Evolutionary conservation across 2,888 invertebrate species (phyloP).

Genomic region (Ametastegia equiseti): DNA sequence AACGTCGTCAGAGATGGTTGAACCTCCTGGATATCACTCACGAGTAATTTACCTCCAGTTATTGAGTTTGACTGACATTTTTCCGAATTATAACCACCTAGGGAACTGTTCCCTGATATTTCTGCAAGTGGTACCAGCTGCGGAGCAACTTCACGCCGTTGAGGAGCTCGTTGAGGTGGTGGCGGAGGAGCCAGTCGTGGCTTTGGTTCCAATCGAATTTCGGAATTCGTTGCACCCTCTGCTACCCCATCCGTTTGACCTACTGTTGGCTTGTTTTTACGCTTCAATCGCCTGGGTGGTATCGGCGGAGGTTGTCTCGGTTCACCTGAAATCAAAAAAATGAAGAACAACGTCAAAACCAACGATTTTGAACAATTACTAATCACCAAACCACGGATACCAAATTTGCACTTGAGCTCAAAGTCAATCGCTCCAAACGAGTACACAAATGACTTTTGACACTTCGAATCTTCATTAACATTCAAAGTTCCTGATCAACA

Average conservation of each 20-base stretch:
- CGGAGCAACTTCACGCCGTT: neutral
- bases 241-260: conserved; percentile 54
- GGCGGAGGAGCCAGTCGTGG: conserved; percentile 55
- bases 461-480: no score
- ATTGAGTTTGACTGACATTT: neutral
- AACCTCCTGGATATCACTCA: neutral
- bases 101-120: neutral
- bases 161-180: conserved; percentile 51
- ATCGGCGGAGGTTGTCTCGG: conserved; percentile 66
- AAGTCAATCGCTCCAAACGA: no score
- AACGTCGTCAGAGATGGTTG: neutral
- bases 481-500: no score
- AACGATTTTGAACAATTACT: neutral
- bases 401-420: neutral
- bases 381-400: no score
- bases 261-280: conserved; percentile 56
- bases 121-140: neutral
- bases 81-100: neutral
- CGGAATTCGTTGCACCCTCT: neutral
- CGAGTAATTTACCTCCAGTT: neutral
- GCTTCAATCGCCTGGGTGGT: conserved; percentile 71
- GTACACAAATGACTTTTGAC: no score
- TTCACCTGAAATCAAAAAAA: conserved; percentile 60
- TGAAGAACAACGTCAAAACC: neutral
- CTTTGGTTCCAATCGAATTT: conserved; percentile 51